Percentiles rank a stretch among this genome's conserved stretches.
Evolutionary conservation across 2,888 invertebrate species (phyloP).

Genomic region (Alloscopus bannaensis): DNA sequence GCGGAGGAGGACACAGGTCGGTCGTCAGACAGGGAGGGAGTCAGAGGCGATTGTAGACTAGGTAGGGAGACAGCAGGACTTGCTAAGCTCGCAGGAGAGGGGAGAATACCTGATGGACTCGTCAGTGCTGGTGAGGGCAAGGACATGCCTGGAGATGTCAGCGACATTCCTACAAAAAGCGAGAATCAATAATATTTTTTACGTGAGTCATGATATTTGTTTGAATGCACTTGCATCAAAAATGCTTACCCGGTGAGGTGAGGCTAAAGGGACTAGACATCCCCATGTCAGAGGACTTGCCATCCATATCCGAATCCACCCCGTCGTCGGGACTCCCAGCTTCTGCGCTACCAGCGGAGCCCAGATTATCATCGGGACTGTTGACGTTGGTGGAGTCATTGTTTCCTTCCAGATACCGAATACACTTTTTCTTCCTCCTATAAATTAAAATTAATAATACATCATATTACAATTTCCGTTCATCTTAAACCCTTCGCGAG

Average conservation of each 20-base stretch:
- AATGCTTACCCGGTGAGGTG: slow-evolving; percentile 73
- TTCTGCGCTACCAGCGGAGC: slow-evolving; percentile 86
- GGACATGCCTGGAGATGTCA: slow-evolving; percentile 73
- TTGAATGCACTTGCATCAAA: neutral
- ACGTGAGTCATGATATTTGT: too few species aligned
- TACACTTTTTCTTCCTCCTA: slow-evolving; percentile 98
- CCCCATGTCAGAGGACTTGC: slow-evolving; percentile 74
- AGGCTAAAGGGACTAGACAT: slow-evolving; percentile 74
- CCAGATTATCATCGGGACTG: slow-evolving; percentile 84
- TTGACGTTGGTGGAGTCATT: slow-evolving; percentile 81
- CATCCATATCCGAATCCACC: slow-evolving; percentile 80
- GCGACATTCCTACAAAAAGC: slow-evolving; percentile 76
- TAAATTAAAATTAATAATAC: slow-evolving; percentile 74
- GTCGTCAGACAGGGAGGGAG: slow-evolving; percentile 75
- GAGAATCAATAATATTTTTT: too few species aligned
- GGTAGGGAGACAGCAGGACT: slow-evolving; percentile 80
- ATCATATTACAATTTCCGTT: slow-evolving; percentile 3
- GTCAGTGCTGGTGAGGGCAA: slow-evolving; percentile 73
- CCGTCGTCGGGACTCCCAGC: slow-evolving; percentile 78
- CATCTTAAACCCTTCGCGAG: too few species aligned
- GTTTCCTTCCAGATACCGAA: slow-evolving; percentile 91
- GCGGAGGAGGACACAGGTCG: slow-evolving; percentile 71
- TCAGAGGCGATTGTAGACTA: slow-evolving; percentile 76
- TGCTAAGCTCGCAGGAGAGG: slow-evolving; percentile 86
- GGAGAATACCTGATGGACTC: slow-evolving; percentile 83